phyloP scores from a whole-genome alignment of 2,113 vertebrate genomes.

The Erythrolamprus reginae region DNA sequence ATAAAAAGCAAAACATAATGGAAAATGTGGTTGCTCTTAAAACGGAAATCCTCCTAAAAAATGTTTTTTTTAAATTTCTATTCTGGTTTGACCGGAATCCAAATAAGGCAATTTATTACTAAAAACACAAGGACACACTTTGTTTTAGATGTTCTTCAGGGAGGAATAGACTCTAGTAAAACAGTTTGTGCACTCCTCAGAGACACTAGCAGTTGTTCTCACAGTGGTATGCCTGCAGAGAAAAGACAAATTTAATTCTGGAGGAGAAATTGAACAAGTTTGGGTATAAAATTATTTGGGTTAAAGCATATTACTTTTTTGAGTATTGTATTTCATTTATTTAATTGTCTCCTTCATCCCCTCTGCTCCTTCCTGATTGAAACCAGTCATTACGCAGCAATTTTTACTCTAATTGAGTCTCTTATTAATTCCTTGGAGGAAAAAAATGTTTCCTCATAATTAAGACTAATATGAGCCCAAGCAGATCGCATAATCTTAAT shows the following conservation, averaged over 20 bases:
- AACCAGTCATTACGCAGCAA: background rate
- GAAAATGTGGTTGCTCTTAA: background rate
- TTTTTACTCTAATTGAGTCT: background rate
- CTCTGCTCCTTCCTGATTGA: background rate
- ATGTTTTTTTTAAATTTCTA: background rate
- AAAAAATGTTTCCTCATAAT: constrained; percentile 5
- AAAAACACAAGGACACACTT: background rate
- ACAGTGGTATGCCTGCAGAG: background rate
- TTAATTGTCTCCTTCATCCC: background rate
- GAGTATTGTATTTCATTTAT: background rate
- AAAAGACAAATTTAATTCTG: background rate
- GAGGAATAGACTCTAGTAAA: background rate
- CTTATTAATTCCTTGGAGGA: background rate
- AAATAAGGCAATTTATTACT: background rate
- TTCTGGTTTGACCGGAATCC: background rate
- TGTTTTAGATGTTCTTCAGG: background rate
- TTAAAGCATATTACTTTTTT: background rate
- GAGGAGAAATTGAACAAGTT: background rate
- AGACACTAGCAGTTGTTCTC: background rate
- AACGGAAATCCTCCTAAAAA: background rate
- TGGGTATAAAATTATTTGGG: background rate
- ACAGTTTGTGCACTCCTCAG: accelerated
- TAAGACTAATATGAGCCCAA: background rate
- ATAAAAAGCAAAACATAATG: background rate
- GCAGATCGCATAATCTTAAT: background rate